Base-by-base conservation (phyloP, 2,888 invertebrate species). In the Caenorhabditis sp. region DNA sequence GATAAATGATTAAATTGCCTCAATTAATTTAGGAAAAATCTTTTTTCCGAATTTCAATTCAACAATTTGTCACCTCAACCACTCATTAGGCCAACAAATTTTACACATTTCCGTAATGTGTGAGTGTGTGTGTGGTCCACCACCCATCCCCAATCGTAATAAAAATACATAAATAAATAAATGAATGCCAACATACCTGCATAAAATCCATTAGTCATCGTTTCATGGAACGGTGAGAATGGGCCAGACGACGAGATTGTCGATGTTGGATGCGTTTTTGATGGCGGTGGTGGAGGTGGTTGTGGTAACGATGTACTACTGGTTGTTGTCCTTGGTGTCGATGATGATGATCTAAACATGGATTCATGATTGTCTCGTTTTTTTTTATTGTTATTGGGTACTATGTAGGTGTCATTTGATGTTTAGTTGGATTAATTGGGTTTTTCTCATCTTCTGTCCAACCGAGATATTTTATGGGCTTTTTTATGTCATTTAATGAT, bases 201-300 rank as follows among this genome's bases (percentile, higher is more conserved):
- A 53, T 71, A 76, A 60, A 72, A 64, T 50, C 76, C 76, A 71
- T 71, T 71, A 37, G 68, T 69, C 69, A 76, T 66, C 12, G 71
- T 76, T 58, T 76, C 69, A 68, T 76, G 76, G 72, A 76, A 76
- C 36, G 76, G 76, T 62, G 76, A 69, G 67, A 75, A 75, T 58
- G 75, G 75, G 23, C 75, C 69, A 54, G 75, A 62, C 51, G 69
- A 69, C 53, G 57, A 55, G 51, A 66, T 75, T 27, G 75, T 62
- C 19, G 57, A 27, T 17, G 63, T 57, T 57, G 66, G 71, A 5
- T 66, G 70, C 21, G 62, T 64, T 19, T 70, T 61, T 36, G 65
- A 62, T 17, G 70, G 70, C 54, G 72, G 64, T 36, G 55, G 53
- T 62, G 62, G 58, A 36, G 67, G 66, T 49, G 71, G 58, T 49